These are phyloP conservation scores for Drosophila kanapiae DNA, from an alignment of 1,140 invertebrate species.

Conservation along the genomic window DNA sequence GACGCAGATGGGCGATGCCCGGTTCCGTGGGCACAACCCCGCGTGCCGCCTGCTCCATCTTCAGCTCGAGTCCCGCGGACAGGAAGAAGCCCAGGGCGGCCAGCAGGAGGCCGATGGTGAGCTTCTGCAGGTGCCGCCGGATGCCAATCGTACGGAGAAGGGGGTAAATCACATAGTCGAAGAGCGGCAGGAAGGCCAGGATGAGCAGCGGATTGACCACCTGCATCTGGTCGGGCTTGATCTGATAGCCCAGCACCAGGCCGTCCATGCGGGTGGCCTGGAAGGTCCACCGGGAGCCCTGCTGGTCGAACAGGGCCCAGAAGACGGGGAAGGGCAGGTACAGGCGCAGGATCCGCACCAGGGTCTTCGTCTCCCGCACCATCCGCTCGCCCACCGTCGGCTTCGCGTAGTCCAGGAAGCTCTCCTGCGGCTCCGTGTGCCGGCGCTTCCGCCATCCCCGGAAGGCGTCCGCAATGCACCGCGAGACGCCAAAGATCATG, in stretches of 20 bases:
- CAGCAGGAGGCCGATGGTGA: conserved; percentile 93
- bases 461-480: conserved; percentile 89
- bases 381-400: conserved; percentile 88
- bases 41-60: conserved; percentile 90
- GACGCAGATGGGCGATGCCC: conserved; percentile 88
- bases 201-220: conserved; percentile 95
- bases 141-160: conserved; percentile 86
- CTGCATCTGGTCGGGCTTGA: conserved; percentile 97
- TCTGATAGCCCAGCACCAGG: conserved; percentile 87
- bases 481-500: conserved; percentile 91
- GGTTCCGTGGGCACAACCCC: conserved; percentile 85
- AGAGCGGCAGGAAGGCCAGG: conserved; percentile 94
- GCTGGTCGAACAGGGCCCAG: conserved; percentile 93
- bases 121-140: conserved; percentile 89
- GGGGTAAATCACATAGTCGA: conserved; percentile 91
- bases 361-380: conserved; percentile 89
- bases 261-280: conserved; percentile 97
- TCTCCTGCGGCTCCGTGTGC: conserved; percentile 85
- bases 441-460: conserved; percentile 86
- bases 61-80: conserved; percentile 93
- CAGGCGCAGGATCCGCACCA: conserved; percentile 89
- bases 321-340: conserved; percentile 93
- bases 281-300: conserved; percentile 97
- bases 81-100: conserved; percentile 93
- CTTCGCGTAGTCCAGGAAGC: conserved; percentile 94